Conservation (phyloP, 2,888 invertebrate genomes). For the Asteroscopus sphinx region DNA sequence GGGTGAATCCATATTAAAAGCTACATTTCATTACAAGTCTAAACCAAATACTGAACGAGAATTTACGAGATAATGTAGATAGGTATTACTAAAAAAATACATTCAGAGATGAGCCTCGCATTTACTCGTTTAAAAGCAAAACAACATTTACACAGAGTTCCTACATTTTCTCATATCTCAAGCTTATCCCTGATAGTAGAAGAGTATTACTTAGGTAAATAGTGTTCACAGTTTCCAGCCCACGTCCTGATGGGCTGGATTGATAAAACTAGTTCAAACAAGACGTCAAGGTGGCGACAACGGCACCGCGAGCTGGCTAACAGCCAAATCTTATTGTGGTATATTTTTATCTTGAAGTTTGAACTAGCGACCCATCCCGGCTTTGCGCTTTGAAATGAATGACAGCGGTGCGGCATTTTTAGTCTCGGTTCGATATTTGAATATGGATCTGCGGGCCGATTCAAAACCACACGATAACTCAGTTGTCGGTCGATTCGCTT, state of each 20-base stretch:
- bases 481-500: too few species aligned
- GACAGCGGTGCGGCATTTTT: conserved; percentile 5
- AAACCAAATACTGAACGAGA: neutral
- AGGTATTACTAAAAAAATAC: neutral
- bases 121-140: conserved; percentile 4
- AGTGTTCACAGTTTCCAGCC: conserved; percentile 42
- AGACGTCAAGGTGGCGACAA: conserved; percentile 50
- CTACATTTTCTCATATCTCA: conserved; percentile 30
- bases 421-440: conserved; percentile 7
- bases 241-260: conserved; percentile 57
- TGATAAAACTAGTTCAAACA: conserved; percentile 63
- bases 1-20: too few species aligned
- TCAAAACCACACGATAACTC: too few species aligned
- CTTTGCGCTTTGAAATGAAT: conserved; percentile 35
- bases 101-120: neutral
- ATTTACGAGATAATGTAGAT: too few species aligned
- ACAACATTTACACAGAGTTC: conserved; percentile 4
- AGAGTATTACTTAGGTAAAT: conserved; percentile 46
- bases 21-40: neutral
- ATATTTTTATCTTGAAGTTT: conserved; percentile 51
- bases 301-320: conserved; percentile 43
- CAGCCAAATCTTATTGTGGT: conserved; percentile 51
- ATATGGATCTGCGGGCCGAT: neutral
- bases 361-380: conserved; percentile 13
- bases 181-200: conserved; percentile 29